Conservation (phyloP, 2,113 vertebrate genomes). For the Entelurus aequoreus region DNA sequence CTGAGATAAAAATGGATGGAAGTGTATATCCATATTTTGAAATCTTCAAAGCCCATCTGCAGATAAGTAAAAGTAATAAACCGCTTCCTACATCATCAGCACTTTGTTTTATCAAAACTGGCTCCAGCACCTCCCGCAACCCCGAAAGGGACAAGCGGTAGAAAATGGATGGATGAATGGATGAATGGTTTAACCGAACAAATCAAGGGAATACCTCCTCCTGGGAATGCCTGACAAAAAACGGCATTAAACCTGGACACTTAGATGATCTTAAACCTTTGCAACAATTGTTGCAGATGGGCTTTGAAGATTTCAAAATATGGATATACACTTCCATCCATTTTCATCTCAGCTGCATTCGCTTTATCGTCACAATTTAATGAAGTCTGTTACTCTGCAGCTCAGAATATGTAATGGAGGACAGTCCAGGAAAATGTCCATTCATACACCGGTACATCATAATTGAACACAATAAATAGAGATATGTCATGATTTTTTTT, state of each 20-base stretch:
- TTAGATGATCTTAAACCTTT: constrained; percentile 22
- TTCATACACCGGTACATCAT: not conserved
- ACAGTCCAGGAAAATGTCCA: not conserved
- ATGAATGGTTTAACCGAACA: not conserved
- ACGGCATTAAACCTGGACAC: constrained; percentile 18
- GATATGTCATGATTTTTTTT: no score
- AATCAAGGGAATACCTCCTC: constrained; percentile 11
- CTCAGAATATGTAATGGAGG: not conserved
- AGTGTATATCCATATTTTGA: constrained; percentile 7
- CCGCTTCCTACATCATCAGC: constrained; percentile 8
- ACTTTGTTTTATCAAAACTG: constrained; percentile 19
- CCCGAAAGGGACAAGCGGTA: no score
- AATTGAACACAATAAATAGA: no score
- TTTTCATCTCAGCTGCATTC: no score
- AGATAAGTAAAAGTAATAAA: constrained; percentile 3
- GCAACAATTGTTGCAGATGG: not conserved
- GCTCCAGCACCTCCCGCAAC: no score
- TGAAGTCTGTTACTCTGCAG: constrained; percentile 1
- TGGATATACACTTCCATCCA: constrained; percentile 1
- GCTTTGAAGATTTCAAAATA: constrained; percentile 2
- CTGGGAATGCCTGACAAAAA: constrained; percentile 13
- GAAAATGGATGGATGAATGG: no score
- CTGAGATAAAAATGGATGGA: not conserved
- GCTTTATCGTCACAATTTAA: not conserved
- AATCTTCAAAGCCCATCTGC: not conserved